Conservation (phyloP, 2,888 invertebrate genomes). For the Hylaea fasciaria region DNA sequence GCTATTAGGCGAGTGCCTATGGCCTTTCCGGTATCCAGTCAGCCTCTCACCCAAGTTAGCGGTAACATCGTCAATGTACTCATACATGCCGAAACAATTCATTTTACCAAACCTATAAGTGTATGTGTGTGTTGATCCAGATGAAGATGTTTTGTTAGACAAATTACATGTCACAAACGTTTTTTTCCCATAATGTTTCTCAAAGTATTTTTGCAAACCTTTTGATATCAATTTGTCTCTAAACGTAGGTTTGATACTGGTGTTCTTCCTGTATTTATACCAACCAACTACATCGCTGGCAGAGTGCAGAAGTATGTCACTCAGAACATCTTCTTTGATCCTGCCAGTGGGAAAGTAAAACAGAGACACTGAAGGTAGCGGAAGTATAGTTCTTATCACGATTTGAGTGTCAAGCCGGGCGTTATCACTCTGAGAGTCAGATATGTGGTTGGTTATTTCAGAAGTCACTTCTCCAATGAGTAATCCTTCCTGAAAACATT, state of each 20-base stretch:
- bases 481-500: conserved; percentile 83
- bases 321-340: conserved; percentile 83
- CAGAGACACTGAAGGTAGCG: conserved; percentile 83
- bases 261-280: conserved; percentile 86
- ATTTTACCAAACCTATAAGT: conserved; percentile 87
- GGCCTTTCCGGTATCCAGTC: conserved; percentile 75
- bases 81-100: conserved; percentile 81
- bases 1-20: conserved; percentile 64
- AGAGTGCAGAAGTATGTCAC: conserved; percentile 79
- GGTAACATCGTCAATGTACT: conserved; percentile 81
- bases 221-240: conserved; percentile 87
- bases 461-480: conserved; percentile 87
- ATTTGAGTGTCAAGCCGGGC: conserved; percentile 86
- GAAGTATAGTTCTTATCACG: conserved; percentile 85
- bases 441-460: conserved; percentile 87
- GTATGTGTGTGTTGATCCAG: conserved; percentile 85
- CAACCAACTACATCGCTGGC: conserved; percentile 87
- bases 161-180: conserved; percentile 87
- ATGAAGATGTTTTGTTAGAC: conserved; percentile 79
- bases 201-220: conserved; percentile 85
- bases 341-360: conserved; percentile 85
- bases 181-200: conserved; percentile 80
- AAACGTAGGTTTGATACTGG: conserved; percentile 83
- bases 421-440: conserved; percentile 87
- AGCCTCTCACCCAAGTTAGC: conserved; percentile 82